phyloP scores from a whole-genome alignment of 2,888 invertebrate species.

The Heliconius ismenius region DNA sequence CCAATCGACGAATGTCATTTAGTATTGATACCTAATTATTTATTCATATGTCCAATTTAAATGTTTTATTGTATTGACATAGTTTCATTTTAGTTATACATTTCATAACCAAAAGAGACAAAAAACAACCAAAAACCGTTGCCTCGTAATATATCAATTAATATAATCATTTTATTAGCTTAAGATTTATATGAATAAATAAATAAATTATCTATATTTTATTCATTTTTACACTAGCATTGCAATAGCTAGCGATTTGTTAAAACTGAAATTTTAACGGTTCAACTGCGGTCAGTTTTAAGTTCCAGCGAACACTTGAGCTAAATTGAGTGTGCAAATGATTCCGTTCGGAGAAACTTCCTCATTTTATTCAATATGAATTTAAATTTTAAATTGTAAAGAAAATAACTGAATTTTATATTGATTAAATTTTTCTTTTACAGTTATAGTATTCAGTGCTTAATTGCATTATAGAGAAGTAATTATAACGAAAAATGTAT shows the following conservation, averaged over 20 bases:
- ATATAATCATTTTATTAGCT: background rate
- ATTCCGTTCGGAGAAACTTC: slow-evolving; percentile 24
- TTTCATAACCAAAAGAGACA: too few relatives aligned
- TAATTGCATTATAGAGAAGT: background rate
- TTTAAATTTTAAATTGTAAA: slow-evolving; percentile 26
- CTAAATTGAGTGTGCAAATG: slow-evolving; percentile 34
- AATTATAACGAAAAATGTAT: background rate
- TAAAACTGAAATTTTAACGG: slow-evolving; percentile 29
- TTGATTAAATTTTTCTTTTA: background rate
- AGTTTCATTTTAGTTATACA: background rate
- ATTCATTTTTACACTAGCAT: background rate
- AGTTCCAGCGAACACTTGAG: slow-evolving; percentile 34
- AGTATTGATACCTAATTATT: slow-evolving; percentile 8
- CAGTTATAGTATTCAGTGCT: background rate
- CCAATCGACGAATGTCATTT: background rate
- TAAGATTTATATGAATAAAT: background rate
- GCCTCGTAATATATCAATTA: too few relatives aligned
- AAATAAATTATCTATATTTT: background rate
- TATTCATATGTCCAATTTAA: slow-evolving; percentile 3
- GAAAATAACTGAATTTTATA: slow-evolving; percentile 9
- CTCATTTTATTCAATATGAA: slow-evolving; percentile 32
- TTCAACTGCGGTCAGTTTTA: slow-evolving; percentile 37
- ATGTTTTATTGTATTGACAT: background rate
- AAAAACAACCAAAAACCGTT: too few relatives aligned
- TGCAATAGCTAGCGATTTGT: slow-evolving; percentile 12